Base-by-base conservation (phyloP, 2,113 vertebrate species). In the Cololabis saira region DNA sequence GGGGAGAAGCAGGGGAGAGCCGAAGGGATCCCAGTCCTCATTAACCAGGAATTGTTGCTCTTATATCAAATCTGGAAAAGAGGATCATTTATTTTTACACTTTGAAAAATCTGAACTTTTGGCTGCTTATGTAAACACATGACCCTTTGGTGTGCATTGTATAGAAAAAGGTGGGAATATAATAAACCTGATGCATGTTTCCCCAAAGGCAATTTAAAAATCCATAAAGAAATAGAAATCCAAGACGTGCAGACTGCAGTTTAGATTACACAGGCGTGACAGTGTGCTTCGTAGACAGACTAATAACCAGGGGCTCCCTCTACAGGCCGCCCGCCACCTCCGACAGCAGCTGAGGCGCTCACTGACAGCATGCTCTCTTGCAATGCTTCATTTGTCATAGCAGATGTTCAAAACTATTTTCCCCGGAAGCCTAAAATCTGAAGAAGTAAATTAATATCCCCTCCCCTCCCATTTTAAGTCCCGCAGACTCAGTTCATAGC, bases 401-500 rank as follows among this genome's bases (percentile, higher is more conserved):
- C 88, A 92, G 89, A 90, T 91, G 89, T 89, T 91, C 84, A 78
- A 85, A 91, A 91, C 85, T 87, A 90, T 88, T 90, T 84, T 87
- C 86, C 87, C 87, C 83, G 76, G 85, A 90, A 93, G 86, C 90
- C 90, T 78, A 90, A 91, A 91, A 90, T 91, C 82, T 81, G 84
- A 89, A 88, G 88, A 86, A 89, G 85, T 90, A 93, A 93, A 93
- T 93, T 87, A 93, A 94, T 93, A 92, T 91, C 86, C 91, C 86
- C 88, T 85, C 90, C 89, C 89, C 84, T 88, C 85, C 81, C 87
- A n/a, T 89, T 90, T 79, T 78, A 84, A 90, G 89, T 91, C 89
- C 80, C 87, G 81, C 84, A 91, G 87, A 90, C 89, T 90, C 84
- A 88, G 87, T 92, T 91, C 92, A 90, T 91, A 91, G 90, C 90